These are phyloP conservation scores for Cantharis nigra DNA, from an alignment of 2,888 invertebrate species.

Conservation along the genomic window DNA sequence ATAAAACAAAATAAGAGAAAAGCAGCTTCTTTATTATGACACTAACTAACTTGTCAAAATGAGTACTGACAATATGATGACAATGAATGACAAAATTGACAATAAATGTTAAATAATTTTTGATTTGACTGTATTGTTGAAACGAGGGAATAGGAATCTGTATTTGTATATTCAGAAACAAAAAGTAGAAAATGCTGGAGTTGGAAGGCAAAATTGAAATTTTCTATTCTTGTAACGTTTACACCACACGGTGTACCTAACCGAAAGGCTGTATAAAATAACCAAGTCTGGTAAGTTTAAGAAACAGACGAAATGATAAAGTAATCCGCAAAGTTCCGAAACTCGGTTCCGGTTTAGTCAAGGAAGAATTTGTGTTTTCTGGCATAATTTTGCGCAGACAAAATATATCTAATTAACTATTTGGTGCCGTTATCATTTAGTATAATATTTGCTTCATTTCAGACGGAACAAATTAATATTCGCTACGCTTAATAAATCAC, in stretches of 20 bases:
- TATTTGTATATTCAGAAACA: too few relatives aligned
- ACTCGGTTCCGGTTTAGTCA: not conserved
- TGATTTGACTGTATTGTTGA: too few relatives aligned
- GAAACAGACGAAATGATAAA: not conserved
- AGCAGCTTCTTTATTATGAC: too few relatives aligned
- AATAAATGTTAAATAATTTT: too few relatives aligned
- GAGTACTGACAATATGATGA: too few relatives aligned
- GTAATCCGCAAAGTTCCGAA: not conserved
- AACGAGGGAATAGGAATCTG: too few relatives aligned
- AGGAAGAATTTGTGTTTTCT: not conserved
- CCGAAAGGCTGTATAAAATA: not conserved
- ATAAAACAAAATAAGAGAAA: too few relatives aligned
- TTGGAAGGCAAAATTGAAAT: not conserved
- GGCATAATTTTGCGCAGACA: slow-evolving; percentile 2
- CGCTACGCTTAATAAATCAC: slow-evolving; percentile 42
- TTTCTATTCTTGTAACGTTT: not conserved
- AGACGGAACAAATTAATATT: slow-evolving; percentile 47
- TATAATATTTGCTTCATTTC: slow-evolving; percentile 45
- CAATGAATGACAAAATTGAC: too few relatives aligned
- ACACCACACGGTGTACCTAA: not conserved
- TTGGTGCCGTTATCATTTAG: slow-evolving; percentile 34
- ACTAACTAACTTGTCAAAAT: too few relatives aligned
- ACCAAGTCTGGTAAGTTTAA: not conserved
- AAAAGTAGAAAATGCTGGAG: too few relatives aligned
- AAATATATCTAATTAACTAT: slow-evolving; percentile 27